These are phyloP conservation scores for Dendrophyllia cribrosa DNA, from an alignment of 64 coral and sea anemone species.

Conservation along the genomic window DNA sequence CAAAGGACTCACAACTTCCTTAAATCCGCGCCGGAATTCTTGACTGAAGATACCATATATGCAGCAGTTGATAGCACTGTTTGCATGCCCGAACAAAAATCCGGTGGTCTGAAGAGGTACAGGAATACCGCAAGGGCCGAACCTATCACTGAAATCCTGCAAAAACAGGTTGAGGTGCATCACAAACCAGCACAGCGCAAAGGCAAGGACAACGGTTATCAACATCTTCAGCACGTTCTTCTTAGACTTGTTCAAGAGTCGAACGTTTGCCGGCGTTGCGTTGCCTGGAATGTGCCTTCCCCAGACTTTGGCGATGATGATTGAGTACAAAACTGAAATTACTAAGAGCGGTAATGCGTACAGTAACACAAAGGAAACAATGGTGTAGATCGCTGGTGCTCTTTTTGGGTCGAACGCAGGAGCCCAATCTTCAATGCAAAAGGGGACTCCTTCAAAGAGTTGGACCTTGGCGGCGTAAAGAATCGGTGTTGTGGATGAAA, in stretches of 20 bases:
- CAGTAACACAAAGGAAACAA: conserved; percentile 47
- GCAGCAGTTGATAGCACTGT: conserved; percentile 59
- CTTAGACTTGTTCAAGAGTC: conserved; percentile 13
- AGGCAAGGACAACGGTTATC: conserved; percentile 54
- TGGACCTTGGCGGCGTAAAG: conserved; percentile 13
- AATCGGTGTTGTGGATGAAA: conserved; percentile 1
- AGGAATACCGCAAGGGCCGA: conserved; percentile 26
- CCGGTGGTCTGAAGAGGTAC: background rate
- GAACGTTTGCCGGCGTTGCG: conserved; percentile 13
- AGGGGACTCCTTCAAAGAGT: background rate
- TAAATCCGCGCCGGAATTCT: conserved; percentile 67
- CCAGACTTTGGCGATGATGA: conserved; percentile 65
- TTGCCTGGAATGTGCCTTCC: conserved; percentile 60
- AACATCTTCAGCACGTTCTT: conserved; percentile 73
- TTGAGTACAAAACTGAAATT: conserved; percentile 55
- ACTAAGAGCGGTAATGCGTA: conserved; percentile 54
- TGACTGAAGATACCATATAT: conserved; percentile 75
- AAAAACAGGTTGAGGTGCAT: conserved; percentile 29
- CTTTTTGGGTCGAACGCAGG: conserved; percentile 35
- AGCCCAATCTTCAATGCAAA: conserved; percentile 46
- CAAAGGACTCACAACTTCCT: background rate
- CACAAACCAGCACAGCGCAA: conserved; percentile 61
- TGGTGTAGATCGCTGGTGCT: conserved; percentile 41
- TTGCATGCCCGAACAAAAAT: conserved; percentile 45
- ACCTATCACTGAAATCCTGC: background rate